Evolutionary conservation across 2,888 invertebrate species (phyloP), one percentile per base, ranked within the genome.

Genomic region (Plagodis dolabraria): DNA sequence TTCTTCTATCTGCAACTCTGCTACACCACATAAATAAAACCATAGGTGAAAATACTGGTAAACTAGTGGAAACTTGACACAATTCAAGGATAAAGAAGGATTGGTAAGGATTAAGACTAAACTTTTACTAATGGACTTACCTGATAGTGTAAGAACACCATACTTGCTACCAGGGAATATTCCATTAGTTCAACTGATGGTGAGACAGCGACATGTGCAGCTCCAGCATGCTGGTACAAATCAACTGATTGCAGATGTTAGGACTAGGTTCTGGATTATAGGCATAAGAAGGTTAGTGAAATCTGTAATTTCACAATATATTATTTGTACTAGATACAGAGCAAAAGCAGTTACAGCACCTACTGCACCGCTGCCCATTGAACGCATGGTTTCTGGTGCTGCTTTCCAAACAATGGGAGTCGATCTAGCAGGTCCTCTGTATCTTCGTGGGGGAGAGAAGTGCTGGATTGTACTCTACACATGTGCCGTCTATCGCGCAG

Each of bases 1-100:
- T 57, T 43, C 33, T 57, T n/a, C 35, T 57, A 10, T 46, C 57
- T n/a, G 50, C 57, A 1, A 57, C 57, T 10, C 35, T 57, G 10
- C 0, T 11, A 7, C 51, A 51, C 34, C 57, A 57, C 12, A 35
- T 57, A 9, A 48, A 55, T 11, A 10, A 40, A 42, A 40, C 34
- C 7, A n/a, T n/a, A n/a, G n/a, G n/a, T n/a, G n/a, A n/a, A n/a
- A n/a, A n/a, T n/a, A 35, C 35, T 7, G 10, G 7, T 11, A 46
- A 44, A 45, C 33, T 40, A 1, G 34, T 33, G 42, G 6, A 35
- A 35, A 5, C 7, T 7, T 35, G 35, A 35, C 7, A 6, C 5
- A 5, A 6, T 35, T 6, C 35, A 5, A 35, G 5, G 35, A 35
- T 35, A 7, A 35, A 35, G 35, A 35, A 6, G 35, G 35, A 6